Conservation (phyloP, 2,888 invertebrate genomes). For the Caenorhabditis afra region DNA sequence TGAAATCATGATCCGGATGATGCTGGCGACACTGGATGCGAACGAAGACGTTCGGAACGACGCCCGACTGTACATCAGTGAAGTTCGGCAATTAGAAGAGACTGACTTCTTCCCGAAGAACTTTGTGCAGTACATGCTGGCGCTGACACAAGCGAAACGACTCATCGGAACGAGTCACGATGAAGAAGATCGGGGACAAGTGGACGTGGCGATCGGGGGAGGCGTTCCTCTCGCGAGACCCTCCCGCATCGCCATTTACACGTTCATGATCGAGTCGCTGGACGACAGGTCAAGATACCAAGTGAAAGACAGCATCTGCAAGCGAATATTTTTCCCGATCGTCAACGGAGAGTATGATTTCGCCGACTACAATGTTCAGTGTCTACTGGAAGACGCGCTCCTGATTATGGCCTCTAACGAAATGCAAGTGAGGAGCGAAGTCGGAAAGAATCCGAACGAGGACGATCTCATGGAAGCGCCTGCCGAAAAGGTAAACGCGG, state of each 20-base stretch:
- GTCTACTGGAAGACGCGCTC: conserved; percentile 55
- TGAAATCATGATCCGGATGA: conserved; percentile 60
- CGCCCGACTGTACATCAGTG: conserved; percentile 51
- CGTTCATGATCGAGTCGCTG: conserved; percentile 59
- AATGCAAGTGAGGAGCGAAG: conserved; percentile 56
- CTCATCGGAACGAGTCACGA: conserved; percentile 11
- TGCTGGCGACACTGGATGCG: conserved; percentile 53
- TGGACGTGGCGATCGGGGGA: conserved; percentile 50
- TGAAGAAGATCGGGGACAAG: conserved; percentile 33
- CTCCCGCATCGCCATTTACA: conserved; percentile 58
- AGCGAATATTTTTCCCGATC: conserved; percentile 41
- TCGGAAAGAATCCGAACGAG: conserved; percentile 47
- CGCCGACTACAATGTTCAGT: conserved; percentile 28
- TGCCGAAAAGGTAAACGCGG: conserved; percentile 34
- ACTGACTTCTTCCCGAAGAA: conserved; percentile 35
- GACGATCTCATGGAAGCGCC: conserved; percentile 45
- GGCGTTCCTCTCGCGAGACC: conserved; percentile 45
- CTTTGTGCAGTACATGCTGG: conserved; percentile 58
- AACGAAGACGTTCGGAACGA: conserved; percentile 56
- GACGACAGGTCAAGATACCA: conserved; percentile 45
- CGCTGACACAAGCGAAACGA: conserved; percentile 53
- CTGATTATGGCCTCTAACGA: conserved; percentile 56
- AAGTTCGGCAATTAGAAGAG: conserved; percentile 52
- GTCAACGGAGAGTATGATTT: conserved; percentile 59
- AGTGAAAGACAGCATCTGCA: conserved; percentile 51